phyloP scores from a whole-genome alignment of 2,113 vertebrate species.

The Opisthocomus hoazin region DNA sequence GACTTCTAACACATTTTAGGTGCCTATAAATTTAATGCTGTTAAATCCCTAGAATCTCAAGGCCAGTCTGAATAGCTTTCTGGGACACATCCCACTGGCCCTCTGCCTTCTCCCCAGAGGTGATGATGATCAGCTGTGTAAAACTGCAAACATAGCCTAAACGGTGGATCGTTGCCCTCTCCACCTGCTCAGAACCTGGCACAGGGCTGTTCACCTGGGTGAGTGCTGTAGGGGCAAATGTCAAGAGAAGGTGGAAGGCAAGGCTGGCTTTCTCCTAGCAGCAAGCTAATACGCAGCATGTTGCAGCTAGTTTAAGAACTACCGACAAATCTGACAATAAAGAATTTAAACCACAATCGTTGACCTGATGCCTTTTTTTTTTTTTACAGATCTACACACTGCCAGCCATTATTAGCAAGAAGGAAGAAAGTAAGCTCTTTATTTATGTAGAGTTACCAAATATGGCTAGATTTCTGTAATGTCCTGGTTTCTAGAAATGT shows the following conservation, averaged over 20 bases:
- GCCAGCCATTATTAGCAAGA: constrained; percentile 93
- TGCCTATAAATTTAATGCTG: not conserved
- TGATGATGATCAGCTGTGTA: not conserved
- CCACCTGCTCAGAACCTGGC: not conserved
- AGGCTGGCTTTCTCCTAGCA: not conserved
- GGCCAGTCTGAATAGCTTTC: not conserved
- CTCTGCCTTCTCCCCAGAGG: not conserved
- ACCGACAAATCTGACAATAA: not conserved
- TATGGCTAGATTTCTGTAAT: not conserved
- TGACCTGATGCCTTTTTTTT: not conserved
- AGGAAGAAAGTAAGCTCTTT: constrained; percentile 92
- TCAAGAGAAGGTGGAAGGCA: not conserved
- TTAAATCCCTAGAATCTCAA: not conserved
- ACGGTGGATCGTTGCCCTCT: not conserved
- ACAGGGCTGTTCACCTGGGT: not conserved
- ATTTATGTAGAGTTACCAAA: not conserved
- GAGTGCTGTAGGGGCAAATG: not conserved
- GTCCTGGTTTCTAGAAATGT: not conserved
- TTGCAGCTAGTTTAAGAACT: not conserved
- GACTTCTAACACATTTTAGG: not conserved
- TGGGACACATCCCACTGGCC: not conserved
- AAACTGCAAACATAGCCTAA: not conserved
- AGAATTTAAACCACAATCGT: not conserved
- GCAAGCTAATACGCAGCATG: not conserved
- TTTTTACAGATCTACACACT: constrained; percentile 90